Evolutionary conservation across 92 coral and sea anemone species (phyloP), one percentile per base, ranked within the genome.

Genomic region (Bergia puertoricense): DNA sequence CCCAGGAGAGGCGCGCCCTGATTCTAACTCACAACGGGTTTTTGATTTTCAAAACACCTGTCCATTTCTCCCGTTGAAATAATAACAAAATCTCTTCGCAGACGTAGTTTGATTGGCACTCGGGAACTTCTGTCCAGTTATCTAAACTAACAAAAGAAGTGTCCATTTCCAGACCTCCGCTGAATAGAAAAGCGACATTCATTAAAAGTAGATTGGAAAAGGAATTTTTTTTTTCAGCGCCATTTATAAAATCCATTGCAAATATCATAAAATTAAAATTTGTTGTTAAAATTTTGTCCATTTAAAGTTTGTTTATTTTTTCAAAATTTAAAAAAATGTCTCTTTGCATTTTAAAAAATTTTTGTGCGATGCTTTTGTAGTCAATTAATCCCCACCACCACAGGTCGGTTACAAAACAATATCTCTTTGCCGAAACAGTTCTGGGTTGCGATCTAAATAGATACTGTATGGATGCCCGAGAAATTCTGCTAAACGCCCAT

Each of bases 391-490:
- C n/a, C 40, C 16, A 39, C 20, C 2, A 8, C 18, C 44, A 45
- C 23, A 41, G 22, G 42, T 45, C 80, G n/a, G 50, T 43, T 76
- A 79, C 62, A 16, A 4, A 79, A 30, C 66, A 79, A 2, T 8
- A 15, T 43, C 18, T 77, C 11, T n/a, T 77, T 77, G 15, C 81
- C 13, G 37, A 77, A 77, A 77, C 62, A 77, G 42, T 9, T 48
- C 81, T 77, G 81, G 81, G 57, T 77, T 45, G 54, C 81, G 81
- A 77, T 77, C 81, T 14, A 79, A 79, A 79, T 79, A 79, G 65
- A 6, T 11, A 5, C n/a, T 43, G 65, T 77, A 77, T 44, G 56
- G 37, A 43, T 2, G 6, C 13, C 57, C 11, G 38, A 77, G 44
- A 77, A 77, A 22, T 11, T 77, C 39, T 77, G 40, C 81, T 77